Percentiles rank a stretch among this genome's conserved stretches.
phyloP scores from a whole-genome alignment of 2,113 vertebrate genomes.

The Oreocharis arfaki region DNA sequence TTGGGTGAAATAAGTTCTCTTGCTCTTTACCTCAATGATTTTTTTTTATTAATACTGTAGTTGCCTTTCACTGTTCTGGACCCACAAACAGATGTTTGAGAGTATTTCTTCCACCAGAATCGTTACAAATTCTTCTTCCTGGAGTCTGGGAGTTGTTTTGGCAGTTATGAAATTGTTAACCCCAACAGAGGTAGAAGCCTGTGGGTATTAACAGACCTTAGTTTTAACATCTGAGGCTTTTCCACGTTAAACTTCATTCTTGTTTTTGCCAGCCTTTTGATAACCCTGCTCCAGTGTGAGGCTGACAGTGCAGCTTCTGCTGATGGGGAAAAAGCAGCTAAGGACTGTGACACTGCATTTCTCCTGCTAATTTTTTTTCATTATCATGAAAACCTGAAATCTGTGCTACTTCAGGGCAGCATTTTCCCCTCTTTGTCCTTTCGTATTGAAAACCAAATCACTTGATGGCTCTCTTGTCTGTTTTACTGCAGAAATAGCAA shows the following conservation, averaged over 20 bases:
- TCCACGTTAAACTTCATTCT: neutral
- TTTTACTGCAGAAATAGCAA: neutral
- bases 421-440: neutral
- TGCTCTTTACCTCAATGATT: neutral
- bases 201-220: neutral
- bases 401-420: neutral
- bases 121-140: neutral
- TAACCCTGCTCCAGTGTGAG: neutral
- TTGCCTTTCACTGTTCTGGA: neutral
- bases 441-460: neutral
- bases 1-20: neutral
- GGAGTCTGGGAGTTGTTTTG: neutral
- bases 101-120: neutral
- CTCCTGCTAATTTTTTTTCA: neutral
- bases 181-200: neutral
- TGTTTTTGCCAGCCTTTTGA: neutral
- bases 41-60: neutral
- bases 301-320: neutral
- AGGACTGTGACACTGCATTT: neutral
- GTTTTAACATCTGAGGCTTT: neutral
- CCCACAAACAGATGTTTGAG: neutral
- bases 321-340: neutral
- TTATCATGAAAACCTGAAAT: neutral
- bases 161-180: neutral
- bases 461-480: neutral